phyloP scores from a whole-genome alignment of 2,113 vertebrate species.

The Dicrurus megarhynchus region DNA sequence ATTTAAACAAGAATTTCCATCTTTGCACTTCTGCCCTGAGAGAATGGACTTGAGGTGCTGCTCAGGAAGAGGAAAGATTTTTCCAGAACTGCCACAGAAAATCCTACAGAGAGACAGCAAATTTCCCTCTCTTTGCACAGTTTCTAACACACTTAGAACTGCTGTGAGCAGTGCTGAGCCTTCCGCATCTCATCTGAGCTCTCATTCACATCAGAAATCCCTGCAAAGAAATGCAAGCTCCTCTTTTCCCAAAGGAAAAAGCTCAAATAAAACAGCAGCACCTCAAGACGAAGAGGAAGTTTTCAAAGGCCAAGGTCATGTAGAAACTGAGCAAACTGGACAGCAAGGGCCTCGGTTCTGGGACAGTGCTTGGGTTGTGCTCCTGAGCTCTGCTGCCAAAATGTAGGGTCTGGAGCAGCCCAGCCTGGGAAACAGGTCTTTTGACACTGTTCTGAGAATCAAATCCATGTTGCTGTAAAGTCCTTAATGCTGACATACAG shows the following conservation, averaged over 20 bases:
- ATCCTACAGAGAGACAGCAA: neutral
- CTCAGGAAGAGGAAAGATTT: neutral
- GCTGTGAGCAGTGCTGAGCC: neutral
- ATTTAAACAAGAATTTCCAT: slow-evolving; percentile 28
- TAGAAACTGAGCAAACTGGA: neutral
- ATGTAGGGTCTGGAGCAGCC: neutral
- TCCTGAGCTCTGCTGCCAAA: neutral
- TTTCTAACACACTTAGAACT: neutral
- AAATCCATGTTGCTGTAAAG: neutral
- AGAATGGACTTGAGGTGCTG: neutral
- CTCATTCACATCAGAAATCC: neutral
- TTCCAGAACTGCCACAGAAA: neutral
- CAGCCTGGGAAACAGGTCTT: neutral
- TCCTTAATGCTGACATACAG: neutral
- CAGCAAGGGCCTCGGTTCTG: neutral
- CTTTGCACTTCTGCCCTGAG: neutral
- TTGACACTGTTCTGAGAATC: neutral
- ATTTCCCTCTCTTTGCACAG: neutral
- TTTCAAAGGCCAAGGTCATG: neutral
- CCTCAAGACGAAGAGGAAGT: neutral
- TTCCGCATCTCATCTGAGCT: neutral
- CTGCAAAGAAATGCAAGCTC: neutral
- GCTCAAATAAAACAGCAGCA: neutral
- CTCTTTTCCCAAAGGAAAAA: neutral
- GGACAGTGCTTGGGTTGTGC: neutral